phyloP scores from a whole-genome alignment of 2,797 vertebrate genomes.

The Centropyge bicolor region DNA sequence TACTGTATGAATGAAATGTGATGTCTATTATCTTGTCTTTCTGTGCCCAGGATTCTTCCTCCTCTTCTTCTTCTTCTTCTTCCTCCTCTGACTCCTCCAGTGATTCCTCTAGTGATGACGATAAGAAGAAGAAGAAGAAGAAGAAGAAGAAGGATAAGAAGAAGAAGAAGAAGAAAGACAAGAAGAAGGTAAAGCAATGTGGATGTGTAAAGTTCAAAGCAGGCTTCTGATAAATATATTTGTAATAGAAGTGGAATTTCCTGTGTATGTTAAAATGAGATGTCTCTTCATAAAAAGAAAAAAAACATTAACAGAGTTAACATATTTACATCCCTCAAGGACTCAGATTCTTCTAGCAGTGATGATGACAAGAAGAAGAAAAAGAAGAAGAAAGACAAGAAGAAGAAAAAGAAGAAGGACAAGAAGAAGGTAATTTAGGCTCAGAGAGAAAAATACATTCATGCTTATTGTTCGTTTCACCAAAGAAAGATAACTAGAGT shows the following conservation, averaged over 20 bases:
- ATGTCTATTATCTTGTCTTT: neutral
- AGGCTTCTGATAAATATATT: neutral
- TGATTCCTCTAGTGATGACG: slow-evolving; percentile 54
- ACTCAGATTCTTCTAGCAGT: slow-evolving; percentile 62
- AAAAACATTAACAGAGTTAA: neutral
- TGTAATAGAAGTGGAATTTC: neutral
- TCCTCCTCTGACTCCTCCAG: slow-evolving; percentile 49
- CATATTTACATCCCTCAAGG: slow-evolving; percentile 50
- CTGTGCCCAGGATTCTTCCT: slow-evolving; percentile 59
- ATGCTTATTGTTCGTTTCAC: neutral
- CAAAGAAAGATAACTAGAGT: slow-evolving; percentile 5
- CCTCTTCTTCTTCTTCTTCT: slow-evolving; percentile 49
- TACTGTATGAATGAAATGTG: neutral
- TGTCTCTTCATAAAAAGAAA: neutral
- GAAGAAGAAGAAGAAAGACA: slow-evolving; percentile 69
- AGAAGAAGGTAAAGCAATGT: slow-evolving; percentile 57
- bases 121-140: slow-evolving; percentile 68
- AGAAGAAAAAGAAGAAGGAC: slow-evolving; percentile 64
- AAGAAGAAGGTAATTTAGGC: slow-evolving; percentile 62
- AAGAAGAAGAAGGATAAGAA: slow-evolving; percentile 62
- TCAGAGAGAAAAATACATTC: neutral
- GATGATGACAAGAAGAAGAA: slow-evolving; percentile 70
- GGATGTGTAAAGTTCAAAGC: neutral
- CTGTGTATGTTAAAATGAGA: neutral
- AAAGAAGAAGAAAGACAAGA: slow-evolving; percentile 60